Evolutionary conservation across 2,797 vertebrate species (phyloP).

Genomic region (Premnoplex brunnescens): DNA sequence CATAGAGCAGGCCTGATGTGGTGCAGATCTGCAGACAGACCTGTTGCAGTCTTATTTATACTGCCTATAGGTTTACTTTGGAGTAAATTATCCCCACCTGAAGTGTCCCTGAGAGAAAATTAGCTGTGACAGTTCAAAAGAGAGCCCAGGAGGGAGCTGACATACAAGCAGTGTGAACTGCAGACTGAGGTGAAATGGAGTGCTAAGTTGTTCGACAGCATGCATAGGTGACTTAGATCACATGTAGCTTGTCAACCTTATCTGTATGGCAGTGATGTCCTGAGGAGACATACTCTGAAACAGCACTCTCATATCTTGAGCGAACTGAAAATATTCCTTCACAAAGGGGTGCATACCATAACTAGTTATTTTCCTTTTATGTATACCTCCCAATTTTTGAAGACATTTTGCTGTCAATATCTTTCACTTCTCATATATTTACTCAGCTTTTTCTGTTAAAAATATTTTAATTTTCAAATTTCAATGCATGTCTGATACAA

Average conservation of each 20-base stretch:
- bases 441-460: background rate
- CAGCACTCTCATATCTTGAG: background rate
- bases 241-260: background rate
- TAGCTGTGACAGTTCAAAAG: background rate
- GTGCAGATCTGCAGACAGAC: background rate
- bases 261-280: background rate
- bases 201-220: constrained; percentile 15
- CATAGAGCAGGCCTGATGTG: background rate
- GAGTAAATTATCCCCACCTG: background rate
- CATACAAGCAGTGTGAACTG: background rate
- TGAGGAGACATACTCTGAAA: background rate
- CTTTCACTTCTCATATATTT: background rate
- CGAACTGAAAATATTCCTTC: background rate
- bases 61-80: background rate
- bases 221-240: background rate
- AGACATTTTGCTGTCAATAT: background rate
- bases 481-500: background rate
- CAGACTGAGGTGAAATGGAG: background rate
- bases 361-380: background rate
- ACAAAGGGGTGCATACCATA: background rate
- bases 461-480: background rate
- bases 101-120: constrained; percentile 9
- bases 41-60: background rate
- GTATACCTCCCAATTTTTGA: background rate
- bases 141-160: constrained; percentile 2